phyloP scores from a whole-genome alignment of 23 tunicate species.

The Corella eumyota region DNA sequence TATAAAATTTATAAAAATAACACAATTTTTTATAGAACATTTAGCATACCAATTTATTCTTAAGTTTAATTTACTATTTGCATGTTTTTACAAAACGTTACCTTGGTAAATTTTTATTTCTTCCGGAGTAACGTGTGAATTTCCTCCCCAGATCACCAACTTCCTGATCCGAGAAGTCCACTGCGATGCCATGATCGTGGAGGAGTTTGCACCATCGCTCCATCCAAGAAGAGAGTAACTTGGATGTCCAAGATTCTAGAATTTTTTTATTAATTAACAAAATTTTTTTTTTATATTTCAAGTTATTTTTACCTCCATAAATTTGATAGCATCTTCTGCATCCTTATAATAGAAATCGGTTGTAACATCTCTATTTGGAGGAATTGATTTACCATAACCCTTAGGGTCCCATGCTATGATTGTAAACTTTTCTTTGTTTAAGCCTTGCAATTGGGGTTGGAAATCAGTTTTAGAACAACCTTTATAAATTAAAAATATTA shows the following conservation, averaged over 20 bases:
- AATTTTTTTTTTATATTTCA: not conserved
- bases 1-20: not conserved
- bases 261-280: not conserved
- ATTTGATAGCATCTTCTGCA: conserved; percentile 63
- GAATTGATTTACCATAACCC: conserved; percentile 79
- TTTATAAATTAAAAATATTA: not conserved
- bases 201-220: conserved; percentile 88
- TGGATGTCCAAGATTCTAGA: conserved; percentile 7
- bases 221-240: conserved; percentile 77
- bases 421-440: conserved; percentile 54
- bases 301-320: conserved; percentile 50
- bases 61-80: too few species aligned
- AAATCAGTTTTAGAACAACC: conserved; percentile 71
- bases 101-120: conserved; percentile 37
- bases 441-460: conserved; percentile 48
- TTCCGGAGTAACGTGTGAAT: conserved; percentile 42
- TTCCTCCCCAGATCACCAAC: conserved; percentile 80
- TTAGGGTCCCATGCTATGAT: conserved; percentile 52
- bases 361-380: conserved; percentile 57
- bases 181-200: conserved; percentile 63
- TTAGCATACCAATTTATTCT: too few species aligned
- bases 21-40: too few species aligned
- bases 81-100: not conserved
- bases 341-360: conserved; percentile 46
- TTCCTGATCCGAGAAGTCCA: conserved; percentile 37